Evolutionary conservation across 2,797 vertebrate genomes (phyloP), one percentile per base, ranked within the genome.

Genomic region (Cossypha caffra): DNA sequence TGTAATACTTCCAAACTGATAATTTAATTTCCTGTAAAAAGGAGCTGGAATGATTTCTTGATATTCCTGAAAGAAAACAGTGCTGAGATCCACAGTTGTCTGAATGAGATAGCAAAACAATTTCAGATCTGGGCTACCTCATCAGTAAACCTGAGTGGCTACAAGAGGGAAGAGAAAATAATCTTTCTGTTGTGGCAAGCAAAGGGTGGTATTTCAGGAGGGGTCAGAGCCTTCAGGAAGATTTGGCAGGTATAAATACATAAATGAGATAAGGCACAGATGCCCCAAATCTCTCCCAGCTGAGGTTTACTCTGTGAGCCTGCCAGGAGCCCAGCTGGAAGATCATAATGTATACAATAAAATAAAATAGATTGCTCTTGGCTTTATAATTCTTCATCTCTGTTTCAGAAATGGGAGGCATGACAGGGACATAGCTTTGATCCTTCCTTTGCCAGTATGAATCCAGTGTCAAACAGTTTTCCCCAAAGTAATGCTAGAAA

Each of bases 301-400:
- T 93, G 93, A 93, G 64, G 72, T 80, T 93, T 82, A 29, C 25
- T 80, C 69, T 91, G 54, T 80, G 62, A 95, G 33, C 50, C 51
- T 95, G 90, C 91, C 82, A 95, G 38, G 38, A 93, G 5, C 69
- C 87, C 94, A 94, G 66, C 75, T 93, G 93, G 94, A 79, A 73
- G 61, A 75, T 50, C 4, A 1, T 90, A 62, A 80, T 64, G 23
- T 80, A 45, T 43, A 62, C 54, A 83, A 71, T 58, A 84, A 91
- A 95, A 90, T 72, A 71, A 90, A 93, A 83, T 31, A 33, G 43
- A 91, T 90, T 80, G 64, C n/a, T 86, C 25, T 71, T 80, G 54
- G 83, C 31, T 63, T 93, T 90, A 17, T 42, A 61, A 61, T n/a
- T 86, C 23, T 77, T 90, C 2, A 0, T 77, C 26, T 90, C 31